phyloP scores from a whole-genome alignment of 2,113 vertebrate species.

The Spea multiplicata region DNA sequence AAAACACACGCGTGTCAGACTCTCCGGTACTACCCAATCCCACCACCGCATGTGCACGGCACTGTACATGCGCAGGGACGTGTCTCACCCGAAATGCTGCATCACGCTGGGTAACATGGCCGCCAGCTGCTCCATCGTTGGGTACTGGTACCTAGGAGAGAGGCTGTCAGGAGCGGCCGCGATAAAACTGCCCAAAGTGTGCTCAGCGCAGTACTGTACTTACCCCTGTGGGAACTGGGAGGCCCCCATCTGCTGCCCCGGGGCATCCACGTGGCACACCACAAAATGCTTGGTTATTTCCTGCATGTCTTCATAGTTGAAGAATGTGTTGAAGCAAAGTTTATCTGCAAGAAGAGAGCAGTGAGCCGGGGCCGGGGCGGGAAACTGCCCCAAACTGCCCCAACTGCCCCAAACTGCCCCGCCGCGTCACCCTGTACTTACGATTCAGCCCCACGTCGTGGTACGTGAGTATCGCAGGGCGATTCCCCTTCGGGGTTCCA shows the following conservation, averaged over 20 bases:
- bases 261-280: slow-evolving; percentile 92
- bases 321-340: slow-evolving; percentile 94
- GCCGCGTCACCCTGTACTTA: slow-evolving; percentile 65
- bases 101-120: slow-evolving; percentile 93
- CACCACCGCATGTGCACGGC: too few species aligned
- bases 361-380: too few species aligned
- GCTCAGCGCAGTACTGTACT: slow-evolving; percentile 41
- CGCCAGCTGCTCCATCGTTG: slow-evolving; percentile 95
- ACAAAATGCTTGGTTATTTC: slow-evolving; percentile 98
- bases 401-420: too few species aligned
- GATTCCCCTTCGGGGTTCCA: slow-evolving; percentile 90
- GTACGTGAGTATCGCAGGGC: slow-evolving; percentile 93
- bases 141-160: slow-evolving; percentile 86
- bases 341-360: slow-evolving; percentile 75
- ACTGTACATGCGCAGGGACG: neutral
- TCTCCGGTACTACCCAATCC: too few species aligned
- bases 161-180: neutral
- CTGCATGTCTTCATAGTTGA: slow-evolving; percentile 96
- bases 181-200: too few species aligned
- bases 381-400: too few species aligned
- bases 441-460: slow-evolving; percentile 96
- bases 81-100: slow-evolving; percentile 90
- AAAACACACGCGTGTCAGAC: slow-evolving; percentile 25
- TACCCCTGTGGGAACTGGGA: slow-evolving; percentile 93
- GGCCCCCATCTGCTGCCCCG: slow-evolving; percentile 86